Evolutionary conservation across 2,888 invertebrate genomes (phyloP), one percentile per base, ranked within the genome.

Genomic region (Seira musarum): DNA sequence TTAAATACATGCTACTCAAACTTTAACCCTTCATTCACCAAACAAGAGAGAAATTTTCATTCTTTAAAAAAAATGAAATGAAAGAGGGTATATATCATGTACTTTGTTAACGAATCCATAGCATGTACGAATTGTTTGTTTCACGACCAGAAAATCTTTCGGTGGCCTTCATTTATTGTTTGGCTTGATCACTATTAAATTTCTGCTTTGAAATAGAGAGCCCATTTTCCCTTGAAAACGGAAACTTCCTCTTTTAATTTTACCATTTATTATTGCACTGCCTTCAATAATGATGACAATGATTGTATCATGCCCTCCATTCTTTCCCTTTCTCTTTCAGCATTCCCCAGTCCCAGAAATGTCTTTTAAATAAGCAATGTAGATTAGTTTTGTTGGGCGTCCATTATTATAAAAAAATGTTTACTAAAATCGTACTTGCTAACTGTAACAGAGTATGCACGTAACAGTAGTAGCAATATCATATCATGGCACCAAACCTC

Each of bases 81-180:
- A 49, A 49, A 49, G 40, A n/a, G 49, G 13, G 15, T 8, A 3
- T 49, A n/a, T 15, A 49, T 49, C 49, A 49, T 49, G 67, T 19
- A 21, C 46, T 24, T 25, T 46, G 67, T 68, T 68, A 67, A 67
- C 46, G 46, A 67, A 67, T 67, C 40, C n/a, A n/a, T n/a, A 67
- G 49, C 21, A 67, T 67, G 19, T 22, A 46, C 61, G 21, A 60
- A 21, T 24, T 65, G 64, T 61, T 5, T 15, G 21, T 24, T 25
- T 15, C 40, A 35, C 22, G 10, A 13, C 40, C 40, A 40, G 40
- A 40, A 40, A 15, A 15, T 21, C 60, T 60, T 13, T 68, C 35
- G 65, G 40, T 19, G 76, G 57, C 61, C 10, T 77, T 77, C 76
- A 77, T 77, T 77, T 69, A 77, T 67, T 75, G n/a, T n/a, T n/a